Base-by-base conservation (phyloP, 2,797 vertebrate species). In the Limosa lapponica region DNA sequence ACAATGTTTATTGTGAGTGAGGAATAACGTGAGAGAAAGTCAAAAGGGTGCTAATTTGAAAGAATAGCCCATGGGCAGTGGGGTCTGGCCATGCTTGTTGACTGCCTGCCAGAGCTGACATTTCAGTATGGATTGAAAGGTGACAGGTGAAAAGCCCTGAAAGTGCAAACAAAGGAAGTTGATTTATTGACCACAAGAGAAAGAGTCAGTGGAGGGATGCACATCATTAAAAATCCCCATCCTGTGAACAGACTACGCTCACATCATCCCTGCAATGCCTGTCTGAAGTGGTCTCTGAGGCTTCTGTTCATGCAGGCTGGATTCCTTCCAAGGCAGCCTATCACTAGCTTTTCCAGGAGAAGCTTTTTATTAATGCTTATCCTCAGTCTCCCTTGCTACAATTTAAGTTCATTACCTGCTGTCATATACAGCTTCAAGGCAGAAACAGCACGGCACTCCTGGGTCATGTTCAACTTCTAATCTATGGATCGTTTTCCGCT, bases 201-300 rank as follows among this genome's bases (percentile, higher is more conserved):
- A 58, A 13, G 52, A 86, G 30, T n/a, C 23, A 36, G 14, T 48
- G 54, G 20, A 46, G 10, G 9, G 37, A 32, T 22, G 8, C 10
- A 34, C 22, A n/a, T 9, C 32, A 73, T 20, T 51, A 65, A 52
- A 80, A 16, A 54, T 24, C 4, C 11, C 7, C 6, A 48, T 48
- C 4, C 8, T 3, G 14, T 23, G 39, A 77, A 70, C 32, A 1
- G 1, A 11, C 48, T 37, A 3, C 0, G 0, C 16, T 58, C 2
- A 4, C 36, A 17, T 24, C 3, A 8, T 57, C 16, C 20, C 25
- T 36, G 1, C 11, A 22, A 10, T 0, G 6, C 8, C 18, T 46
- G 5, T 52, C 22, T 59, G 20, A 77, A 48, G 55, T 25, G 46
- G 11, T 12, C 39, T 71, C 0, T 0, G 27, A 72, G 36, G 41